Conservation (phyloP, 2,797 vertebrate species). For the Parambassis ranga region DNA sequence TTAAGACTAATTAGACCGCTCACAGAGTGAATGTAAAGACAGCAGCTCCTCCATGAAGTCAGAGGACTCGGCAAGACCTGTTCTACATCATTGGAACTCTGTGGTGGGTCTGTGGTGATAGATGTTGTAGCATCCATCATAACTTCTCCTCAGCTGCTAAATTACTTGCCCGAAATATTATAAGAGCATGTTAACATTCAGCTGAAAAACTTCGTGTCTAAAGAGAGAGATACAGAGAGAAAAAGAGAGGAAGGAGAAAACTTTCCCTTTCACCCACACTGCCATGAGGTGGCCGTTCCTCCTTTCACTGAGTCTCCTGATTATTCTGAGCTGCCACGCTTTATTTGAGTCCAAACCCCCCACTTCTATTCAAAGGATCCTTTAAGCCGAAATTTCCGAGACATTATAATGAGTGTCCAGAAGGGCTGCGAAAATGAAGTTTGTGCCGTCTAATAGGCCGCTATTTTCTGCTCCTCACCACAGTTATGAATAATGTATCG, state of each 20-base stretch:
- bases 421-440: conserved; percentile 34
- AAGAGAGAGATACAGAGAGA: not conserved
- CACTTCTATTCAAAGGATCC: conserved; percentile 29
- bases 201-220: not conserved
- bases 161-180: too few relatives aligned
- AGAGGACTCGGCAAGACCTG: too few relatives aligned
- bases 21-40: too few relatives aligned
- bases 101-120: too few relatives aligned
- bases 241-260: not conserved
- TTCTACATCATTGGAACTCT: too few relatives aligned
- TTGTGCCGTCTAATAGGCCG: conserved; percentile 33
- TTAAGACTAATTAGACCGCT: too few relatives aligned
- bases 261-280: not conserved
- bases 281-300: conserved; percentile 15
- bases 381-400: conserved; percentile 36
- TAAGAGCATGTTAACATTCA: too few relatives aligned
- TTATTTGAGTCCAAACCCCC: conserved; percentile 25
- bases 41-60: too few relatives aligned
- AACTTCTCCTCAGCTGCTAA: too few relatives aligned
- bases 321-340: conserved; percentile 27
- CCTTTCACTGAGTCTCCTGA: conserved; percentile 32
- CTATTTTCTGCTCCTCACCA: conserved; percentile 45
- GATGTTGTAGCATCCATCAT: too few relatives aligned
- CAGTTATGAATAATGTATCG: conserved; percentile 69
- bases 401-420: conserved; percentile 56